phyloP scores from a whole-genome alignment of 2,113 vertebrate species.

The Nematolebias whitei region DNA sequence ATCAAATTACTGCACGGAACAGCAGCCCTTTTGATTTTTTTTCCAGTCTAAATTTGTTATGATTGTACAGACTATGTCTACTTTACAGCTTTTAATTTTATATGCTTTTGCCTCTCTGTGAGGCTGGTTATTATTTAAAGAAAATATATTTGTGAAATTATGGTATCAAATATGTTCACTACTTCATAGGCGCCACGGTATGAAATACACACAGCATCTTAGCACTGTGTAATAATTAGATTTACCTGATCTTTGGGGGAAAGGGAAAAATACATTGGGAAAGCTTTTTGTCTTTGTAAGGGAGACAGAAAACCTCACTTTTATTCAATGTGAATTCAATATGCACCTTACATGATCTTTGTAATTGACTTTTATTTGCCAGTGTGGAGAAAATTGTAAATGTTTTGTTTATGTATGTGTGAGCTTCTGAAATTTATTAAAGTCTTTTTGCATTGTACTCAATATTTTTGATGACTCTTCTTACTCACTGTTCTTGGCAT shows the following conservation, averaged over 20 bases:
- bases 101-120: constrained; percentile 54
- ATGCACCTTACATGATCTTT: constrained; percentile 85
- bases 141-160: constrained; percentile 78
- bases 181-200: constrained; percentile 77
- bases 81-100: constrained; percentile 74
- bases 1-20: constrained; percentile 26
- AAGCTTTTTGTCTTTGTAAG: constrained; percentile 69
- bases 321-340: constrained; percentile 82
- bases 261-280: constrained; percentile 43
- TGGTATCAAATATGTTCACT: constrained; percentile 79
- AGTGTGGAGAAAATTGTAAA: constrained; percentile 82
- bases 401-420: constrained; percentile 86
- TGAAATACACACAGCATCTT: constrained; percentile 76
- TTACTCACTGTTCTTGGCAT: constrained; percentile 62
- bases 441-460: constrained; percentile 85
- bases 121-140: constrained; percentile 67
- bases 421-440: constrained; percentile 85
- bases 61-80: constrained; percentile 62
- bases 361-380: constrained; percentile 83
- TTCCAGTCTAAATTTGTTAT: constrained; percentile 38
- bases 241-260: constrained; percentile 73
- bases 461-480: constrained; percentile 76
- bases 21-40: constrained; percentile 40
- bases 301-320: constrained; percentile 77
- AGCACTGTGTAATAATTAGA: constrained; percentile 82